Evolutionary conservation across 37 sponge, comb jelly and placozoan genomes (phyloP).

Genomic region (Cliona cf. orientalis): DNA sequence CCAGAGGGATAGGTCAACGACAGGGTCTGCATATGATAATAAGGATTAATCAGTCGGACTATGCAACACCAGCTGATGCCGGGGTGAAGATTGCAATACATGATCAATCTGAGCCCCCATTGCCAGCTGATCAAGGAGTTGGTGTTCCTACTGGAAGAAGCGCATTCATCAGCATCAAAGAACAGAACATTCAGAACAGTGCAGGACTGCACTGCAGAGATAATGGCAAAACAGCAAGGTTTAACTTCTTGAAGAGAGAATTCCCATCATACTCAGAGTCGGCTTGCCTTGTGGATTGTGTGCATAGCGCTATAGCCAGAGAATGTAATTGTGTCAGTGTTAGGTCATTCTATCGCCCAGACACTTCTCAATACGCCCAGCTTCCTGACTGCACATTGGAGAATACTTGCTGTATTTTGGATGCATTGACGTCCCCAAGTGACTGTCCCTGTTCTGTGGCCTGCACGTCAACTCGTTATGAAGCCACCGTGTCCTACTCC

Average conservation of each 20-base stretch:
- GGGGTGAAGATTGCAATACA: conserved; percentile 16
- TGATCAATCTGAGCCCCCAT: conserved; percentile 7
- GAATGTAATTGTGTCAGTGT: neutral
- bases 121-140: conserved; percentile 7
- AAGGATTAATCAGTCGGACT: conserved; percentile 30
- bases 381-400: conserved; percentile 1
- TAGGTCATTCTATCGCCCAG: neutral
- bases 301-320: neutral
- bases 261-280: conserved; percentile 11
- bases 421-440: neutral
- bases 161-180: neutral
- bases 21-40: conserved; percentile 17
- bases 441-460: neutral
- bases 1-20: conserved; percentile 10
- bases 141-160: neutral
- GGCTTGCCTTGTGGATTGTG: conserved; percentile 21
- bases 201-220: neutral
- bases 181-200: neutral
- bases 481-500: neutral
- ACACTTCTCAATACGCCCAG: neutral
- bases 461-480: neutral
- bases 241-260: conserved; percentile 3
- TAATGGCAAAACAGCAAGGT: neutral
- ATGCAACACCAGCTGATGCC: conserved; percentile 8
- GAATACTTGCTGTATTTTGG: conserved; percentile 6